Base-by-base conservation (phyloP, 1,140 invertebrate species). In the Charaxes varanes region DNA sequence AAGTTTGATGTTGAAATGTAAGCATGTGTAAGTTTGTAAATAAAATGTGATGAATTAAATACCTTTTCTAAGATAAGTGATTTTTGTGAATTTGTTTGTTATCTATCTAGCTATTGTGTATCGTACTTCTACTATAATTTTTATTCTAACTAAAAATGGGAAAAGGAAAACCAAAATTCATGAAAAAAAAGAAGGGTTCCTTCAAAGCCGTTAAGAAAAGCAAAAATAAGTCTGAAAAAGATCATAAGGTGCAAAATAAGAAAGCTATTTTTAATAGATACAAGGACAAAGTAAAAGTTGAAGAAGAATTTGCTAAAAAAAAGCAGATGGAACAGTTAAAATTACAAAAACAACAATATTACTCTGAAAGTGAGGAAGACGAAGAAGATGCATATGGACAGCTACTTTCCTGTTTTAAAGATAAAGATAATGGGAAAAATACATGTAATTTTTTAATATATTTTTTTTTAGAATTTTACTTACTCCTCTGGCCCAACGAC, bases 391-490 rank as follows among this genome's bases (percentile, higher is more conserved):
- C 82, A 6, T 68, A 87, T 51, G 73, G 81, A 32, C 71, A 86
- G 31, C 70, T 91, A 36, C 57, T 89, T 14, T 84, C 85, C 1
- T 87, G 86, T 38, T 89, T 91, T 61, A 63, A 41, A 41, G 32
- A 38, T 7, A 58, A 38, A 16, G 53, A 55, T 41, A 57, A 59
- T 3, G 46, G 46, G 1, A 56, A 49, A 3, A 30, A n/a, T n/a
- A n/a, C n/a, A n/a, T n/a, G n/a, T n/a, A n/a, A n/a, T n/a, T n/a
- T n/a, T n/a, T n/a, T n/a, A n/a, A n/a, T n/a, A n/a, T n/a, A n/a
- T n/a, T n/a, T n/a, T n/a, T n/a, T n/a, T n/a, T n/a, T n/a, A n/a
- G n/a, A n/a, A n/a, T n/a, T n/a, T n/a, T n/a, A n/a, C n/a, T n/a
- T n/a, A n/a, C n/a, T n/a, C n/a, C n/a, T n/a, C n/a, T n/a, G n/a